These are phyloP conservation scores for Apis florea DNA, from an alignment of 1,140 invertebrate species.

Conservation along the genomic window DNA sequence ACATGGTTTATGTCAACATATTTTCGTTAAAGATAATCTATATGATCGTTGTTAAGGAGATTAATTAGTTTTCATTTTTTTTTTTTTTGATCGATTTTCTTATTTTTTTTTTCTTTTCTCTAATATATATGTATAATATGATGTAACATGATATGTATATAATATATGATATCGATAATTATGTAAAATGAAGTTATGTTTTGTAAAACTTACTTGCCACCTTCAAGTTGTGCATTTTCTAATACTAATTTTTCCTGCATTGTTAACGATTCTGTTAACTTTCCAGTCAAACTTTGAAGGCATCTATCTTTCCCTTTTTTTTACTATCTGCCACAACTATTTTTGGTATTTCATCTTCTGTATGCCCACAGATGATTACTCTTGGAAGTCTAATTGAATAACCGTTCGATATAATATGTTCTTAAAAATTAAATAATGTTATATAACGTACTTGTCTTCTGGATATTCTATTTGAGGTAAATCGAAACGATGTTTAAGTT, in stretches of 20 bases:
- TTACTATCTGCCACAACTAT: constrained; percentile 74
- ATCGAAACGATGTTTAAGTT: constrained; percentile 59
- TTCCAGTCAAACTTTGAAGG: constrained; percentile 77
- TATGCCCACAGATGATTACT: constrained; percentile 74
- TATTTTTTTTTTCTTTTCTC: neutral
- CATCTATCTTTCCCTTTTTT: constrained; percentile 59
- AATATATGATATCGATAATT: neutral
- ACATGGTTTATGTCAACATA: constrained; percentile 28
- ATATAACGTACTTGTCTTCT: constrained; percentile 71
- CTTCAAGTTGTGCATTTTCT: constrained; percentile 83
- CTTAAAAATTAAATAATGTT: neutral
- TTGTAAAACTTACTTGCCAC: constrained; percentile 75
- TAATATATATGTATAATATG: neutral
- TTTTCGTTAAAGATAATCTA: constrained; percentile 26
- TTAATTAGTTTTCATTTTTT: constrained; percentile 42
- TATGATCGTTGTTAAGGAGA: constrained; percentile 48
- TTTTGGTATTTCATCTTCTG: constrained; percentile 73
- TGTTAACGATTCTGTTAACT: constrained; percentile 82
- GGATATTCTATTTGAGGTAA: constrained; percentile 68
- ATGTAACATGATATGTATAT: neutral
- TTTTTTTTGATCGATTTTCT: constrained; percentile 42
- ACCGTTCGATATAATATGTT: constrained; percentile 2
- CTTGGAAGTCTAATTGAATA: constrained; percentile 67
- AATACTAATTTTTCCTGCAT: constrained; percentile 83
- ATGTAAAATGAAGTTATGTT: constrained; percentile 4